Conservation (phyloP, 2,888 invertebrate species). For the Ashinkailepas kermadecensis region DNA sequence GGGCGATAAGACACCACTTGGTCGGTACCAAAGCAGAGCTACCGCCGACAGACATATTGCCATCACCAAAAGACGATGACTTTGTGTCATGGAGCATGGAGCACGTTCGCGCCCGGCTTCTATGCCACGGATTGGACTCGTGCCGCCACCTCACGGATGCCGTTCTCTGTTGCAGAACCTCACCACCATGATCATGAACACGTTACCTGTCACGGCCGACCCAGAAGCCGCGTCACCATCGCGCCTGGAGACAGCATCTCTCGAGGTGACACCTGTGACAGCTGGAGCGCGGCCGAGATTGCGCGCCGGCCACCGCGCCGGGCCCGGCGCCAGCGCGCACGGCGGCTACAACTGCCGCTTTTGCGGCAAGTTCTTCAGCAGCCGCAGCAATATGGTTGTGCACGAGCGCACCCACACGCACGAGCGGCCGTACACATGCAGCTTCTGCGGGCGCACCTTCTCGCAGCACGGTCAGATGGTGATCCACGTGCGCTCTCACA, state of each 20-base stretch:
- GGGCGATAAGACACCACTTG: no score
- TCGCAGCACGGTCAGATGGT: slow-evolving; percentile 34
- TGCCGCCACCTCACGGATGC: no score
- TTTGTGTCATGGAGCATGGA: no score
- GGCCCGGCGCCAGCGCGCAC: not conserved
- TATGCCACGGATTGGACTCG: no score
- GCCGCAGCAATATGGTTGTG: slow-evolving; percentile 33
- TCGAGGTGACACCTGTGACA: no score
- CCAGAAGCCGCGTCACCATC: not conserved
- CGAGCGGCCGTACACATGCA: slow-evolving; percentile 33
- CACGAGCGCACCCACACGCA: slow-evolving; percentile 33
- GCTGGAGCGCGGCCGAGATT: not conserved
- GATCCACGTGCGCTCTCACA: slow-evolving; percentile 33
- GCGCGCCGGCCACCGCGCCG: not conserved
- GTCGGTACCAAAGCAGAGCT: no score
- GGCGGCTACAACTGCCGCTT: slow-evolving; percentile 28
- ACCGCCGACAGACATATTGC: no score
- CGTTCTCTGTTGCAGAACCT: not conserved
- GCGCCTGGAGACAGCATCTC: not conserved
- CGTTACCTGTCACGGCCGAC: not conserved
- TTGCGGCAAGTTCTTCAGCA: slow-evolving; percentile 33
- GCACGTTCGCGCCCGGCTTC: no score
- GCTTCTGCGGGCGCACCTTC: slow-evolving; percentile 32
- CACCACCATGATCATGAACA: not conserved
- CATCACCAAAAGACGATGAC: no score